Conservation (phyloP, 2,888 invertebrate species). For the Cantharis rufa region DNA sequence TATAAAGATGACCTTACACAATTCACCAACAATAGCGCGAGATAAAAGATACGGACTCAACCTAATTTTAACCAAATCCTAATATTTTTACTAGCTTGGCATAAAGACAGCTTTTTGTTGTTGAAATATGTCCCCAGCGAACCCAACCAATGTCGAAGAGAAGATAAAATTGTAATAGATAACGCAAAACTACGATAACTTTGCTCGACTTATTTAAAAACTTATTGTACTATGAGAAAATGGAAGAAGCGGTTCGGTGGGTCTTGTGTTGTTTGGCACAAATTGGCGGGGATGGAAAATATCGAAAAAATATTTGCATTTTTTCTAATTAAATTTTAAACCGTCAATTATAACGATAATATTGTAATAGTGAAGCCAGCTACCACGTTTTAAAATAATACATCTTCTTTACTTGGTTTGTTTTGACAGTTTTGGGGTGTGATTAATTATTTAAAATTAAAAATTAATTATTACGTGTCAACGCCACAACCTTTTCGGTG, state of each 20-base stretch:
- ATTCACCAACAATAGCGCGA: slow-evolving; percentile 1
- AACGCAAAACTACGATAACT: not conserved
- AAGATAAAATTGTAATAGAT: slow-evolving; percentile 23
- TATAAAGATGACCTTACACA: slow-evolving; percentile 19
- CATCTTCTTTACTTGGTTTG: slow-evolving; percentile 6
- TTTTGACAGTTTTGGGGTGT: slow-evolving; percentile 6
- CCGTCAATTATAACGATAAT: not conserved
- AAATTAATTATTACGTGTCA: slow-evolving; percentile 6
- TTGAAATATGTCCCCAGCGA: slow-evolving; percentile 23
- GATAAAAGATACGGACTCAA: slow-evolving; percentile 10
- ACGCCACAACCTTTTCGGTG: not conserved
- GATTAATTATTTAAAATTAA: slow-evolving; percentile 13
- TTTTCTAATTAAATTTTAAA: not conserved
- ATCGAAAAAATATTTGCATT: not conserved
- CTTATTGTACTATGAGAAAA: not conserved
- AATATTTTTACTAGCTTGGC: slow-evolving; percentile 8
- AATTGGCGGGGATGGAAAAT: not conserved
- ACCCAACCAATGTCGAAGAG: slow-evolving; percentile 10
- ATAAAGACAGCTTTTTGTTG: slow-evolving; percentile 13
- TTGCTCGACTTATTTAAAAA: not conserved
- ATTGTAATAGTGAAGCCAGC: not conserved
- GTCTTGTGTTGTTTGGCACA: not conserved
- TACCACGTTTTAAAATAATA: slow-evolving; percentile 3
- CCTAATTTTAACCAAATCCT: slow-evolving; percentile 7
- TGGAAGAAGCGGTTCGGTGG: not conserved